These are phyloP conservation scores for Laterallus jamaicensis DNA, from an alignment of 2,113 vertebrate genomes.

Conservation along the genomic window DNA sequence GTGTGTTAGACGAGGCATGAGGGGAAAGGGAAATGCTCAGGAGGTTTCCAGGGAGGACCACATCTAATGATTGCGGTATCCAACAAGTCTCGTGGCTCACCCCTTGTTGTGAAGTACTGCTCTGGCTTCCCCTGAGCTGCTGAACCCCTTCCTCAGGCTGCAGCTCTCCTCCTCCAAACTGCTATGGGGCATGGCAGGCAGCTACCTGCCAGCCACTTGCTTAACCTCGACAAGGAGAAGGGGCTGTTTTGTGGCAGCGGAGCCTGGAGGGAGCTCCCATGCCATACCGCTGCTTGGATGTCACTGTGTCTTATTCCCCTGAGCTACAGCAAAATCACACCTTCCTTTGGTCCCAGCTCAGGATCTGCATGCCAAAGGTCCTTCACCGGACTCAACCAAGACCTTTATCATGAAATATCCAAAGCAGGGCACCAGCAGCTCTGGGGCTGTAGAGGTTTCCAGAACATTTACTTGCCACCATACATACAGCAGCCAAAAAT, in stretches of 20 bases:
- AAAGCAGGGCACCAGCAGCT: neutral
- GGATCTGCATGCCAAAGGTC: neutral
- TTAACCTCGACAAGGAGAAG: neutral
- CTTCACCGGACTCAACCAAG: neutral
- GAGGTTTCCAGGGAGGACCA: slow-evolving; percentile 45
- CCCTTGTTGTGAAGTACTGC: slow-evolving; percentile 12
- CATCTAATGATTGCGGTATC: slow-evolving; percentile 20
- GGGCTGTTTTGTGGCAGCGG: neutral
- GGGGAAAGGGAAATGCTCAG: slow-evolving; percentile 1
- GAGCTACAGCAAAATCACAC: neutral
- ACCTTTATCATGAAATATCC: neutral
- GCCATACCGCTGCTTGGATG: fast-evolving
- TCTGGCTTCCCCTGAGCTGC: slow-evolving; percentile 8
- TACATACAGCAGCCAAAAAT: neutral
- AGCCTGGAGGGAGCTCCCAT: neutral
- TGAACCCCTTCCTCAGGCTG: neutral
- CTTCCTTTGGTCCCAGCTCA: fast-evolving
- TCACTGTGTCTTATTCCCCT: neutral
- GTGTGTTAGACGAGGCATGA: neutral
- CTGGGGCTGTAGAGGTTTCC: neutral
- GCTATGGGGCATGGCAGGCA: neutral
- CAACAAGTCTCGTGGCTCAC: slow-evolving; percentile 1
- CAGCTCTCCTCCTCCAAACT: neutral
- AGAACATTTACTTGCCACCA: neutral
- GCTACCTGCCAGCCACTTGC: neutral